Evolutionary conservation across 1,140 invertebrate species (phyloP).

Genomic region (Ostrea edulis): DNA sequence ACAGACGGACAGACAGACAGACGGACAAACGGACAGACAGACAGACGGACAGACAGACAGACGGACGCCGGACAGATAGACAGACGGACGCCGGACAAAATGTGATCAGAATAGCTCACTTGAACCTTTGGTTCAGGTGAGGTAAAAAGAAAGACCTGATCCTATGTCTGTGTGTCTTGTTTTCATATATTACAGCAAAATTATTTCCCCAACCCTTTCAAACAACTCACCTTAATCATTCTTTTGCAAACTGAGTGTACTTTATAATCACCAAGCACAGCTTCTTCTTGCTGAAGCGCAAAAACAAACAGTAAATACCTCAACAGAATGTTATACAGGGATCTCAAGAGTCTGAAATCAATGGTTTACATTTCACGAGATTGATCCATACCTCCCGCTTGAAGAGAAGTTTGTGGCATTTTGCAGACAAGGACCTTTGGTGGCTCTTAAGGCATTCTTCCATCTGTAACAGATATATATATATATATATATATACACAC

Average conservation of each 20-base stretch:
- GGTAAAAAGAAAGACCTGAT: too few relatives aligned
- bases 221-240: slow-evolving; percentile 85
- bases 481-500: not conserved
- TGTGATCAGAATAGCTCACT: too few relatives aligned
- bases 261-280: slow-evolving; percentile 92
- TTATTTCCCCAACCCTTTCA: not conserved
- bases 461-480: not conserved
- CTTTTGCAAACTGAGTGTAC: slow-evolving; percentile 89
- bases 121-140: too few relatives aligned
- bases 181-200: too few relatives aligned
- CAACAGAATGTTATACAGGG: not conserved
- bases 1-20: too few relatives aligned
- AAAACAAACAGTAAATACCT: slow-evolving; percentile 39
- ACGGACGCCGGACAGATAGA: too few relatives aligned
- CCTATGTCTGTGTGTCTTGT: too few relatives aligned
- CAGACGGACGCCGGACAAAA: too few relatives aligned
- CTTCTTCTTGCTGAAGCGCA: slow-evolving; percentile 87
- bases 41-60: too few relatives aligned
- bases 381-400: slow-evolving; percentile 78
- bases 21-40: too few relatives aligned
- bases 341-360: not conserved
- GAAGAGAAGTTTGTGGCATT: slow-evolving; percentile 91
- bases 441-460: slow-evolving; percentile 91
- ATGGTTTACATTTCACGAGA: not conserved
- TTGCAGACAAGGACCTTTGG: slow-evolving; percentile 84